phyloP scores from a whole-genome alignment of 2,888 invertebrate genomes.

The Pteria penguin region DNA sequence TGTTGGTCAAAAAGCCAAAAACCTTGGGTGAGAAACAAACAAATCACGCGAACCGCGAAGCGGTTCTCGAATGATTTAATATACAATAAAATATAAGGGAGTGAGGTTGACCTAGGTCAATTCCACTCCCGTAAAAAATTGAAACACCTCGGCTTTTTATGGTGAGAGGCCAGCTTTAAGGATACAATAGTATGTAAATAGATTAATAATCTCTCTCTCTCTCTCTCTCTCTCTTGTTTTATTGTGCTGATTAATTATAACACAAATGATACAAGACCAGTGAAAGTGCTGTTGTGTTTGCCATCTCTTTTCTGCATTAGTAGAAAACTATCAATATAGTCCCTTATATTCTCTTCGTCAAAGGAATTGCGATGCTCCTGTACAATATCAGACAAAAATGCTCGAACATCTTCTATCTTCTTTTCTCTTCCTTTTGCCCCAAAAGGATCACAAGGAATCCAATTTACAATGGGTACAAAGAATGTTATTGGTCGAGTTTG shows the following conservation, averaged over 20 bases:
- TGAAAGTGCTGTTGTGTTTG: slow-evolving; percentile 6
- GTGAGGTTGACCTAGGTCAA: no score
- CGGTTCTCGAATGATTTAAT: no score
- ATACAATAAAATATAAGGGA: no score
- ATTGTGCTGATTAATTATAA: not conserved
- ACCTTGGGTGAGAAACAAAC: no score
- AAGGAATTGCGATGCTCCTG: slow-evolving; percentile 10
- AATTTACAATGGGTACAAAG: slow-evolving; percentile 39
- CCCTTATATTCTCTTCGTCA: slow-evolving; percentile 11
- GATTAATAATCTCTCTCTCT: no score
- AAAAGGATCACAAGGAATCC: slow-evolving; percentile 40
- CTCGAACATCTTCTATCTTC: not conserved
- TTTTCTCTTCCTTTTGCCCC: slow-evolving; percentile 5
- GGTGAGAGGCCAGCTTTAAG: no score
- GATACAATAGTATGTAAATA: no score
- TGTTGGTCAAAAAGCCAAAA: not conserved
- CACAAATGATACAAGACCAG: no score
- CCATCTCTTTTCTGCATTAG: slow-evolving; percentile 6
- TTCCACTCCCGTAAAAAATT: no score
- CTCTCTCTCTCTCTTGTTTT: no score
- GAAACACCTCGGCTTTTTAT: no score
- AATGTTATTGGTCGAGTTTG: not conserved
- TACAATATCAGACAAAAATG: slow-evolving; percentile 18
- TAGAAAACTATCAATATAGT: slow-evolving; percentile 33
- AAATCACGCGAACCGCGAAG: no score